These are phyloP conservation scores for Echiichthys vipera DNA, from an alignment of 2,797 vertebrate genomes.

Conservation along the genomic window DNA sequence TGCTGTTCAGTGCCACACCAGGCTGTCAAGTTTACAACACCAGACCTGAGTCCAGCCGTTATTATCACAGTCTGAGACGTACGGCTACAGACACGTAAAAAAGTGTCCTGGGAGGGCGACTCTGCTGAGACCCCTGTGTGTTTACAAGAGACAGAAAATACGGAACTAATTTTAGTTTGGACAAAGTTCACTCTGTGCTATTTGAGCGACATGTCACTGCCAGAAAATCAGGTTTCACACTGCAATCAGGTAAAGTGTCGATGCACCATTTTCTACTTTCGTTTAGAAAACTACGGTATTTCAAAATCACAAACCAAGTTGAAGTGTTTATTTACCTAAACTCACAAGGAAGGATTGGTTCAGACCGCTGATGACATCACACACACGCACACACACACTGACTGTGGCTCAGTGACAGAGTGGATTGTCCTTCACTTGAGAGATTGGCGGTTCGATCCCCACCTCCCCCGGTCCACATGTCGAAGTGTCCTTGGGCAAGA, in stretches of 20 bases:
- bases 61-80: constrained; percentile 35
- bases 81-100: constrained; percentile 40
- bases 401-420: too few species aligned
- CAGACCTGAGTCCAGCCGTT: constrained; percentile 40
- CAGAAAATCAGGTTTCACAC: constrained; percentile 1
- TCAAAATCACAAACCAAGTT: not conserved
- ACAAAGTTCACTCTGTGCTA: too few species aligned
- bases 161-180: constrained; percentile 31
- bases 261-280: not conserved
- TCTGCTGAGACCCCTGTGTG: constrained; percentile 23
- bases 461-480: too few species aligned
- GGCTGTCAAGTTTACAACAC: constrained; percentile 41
- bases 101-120: constrained; percentile 26
- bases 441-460: too few species aligned
- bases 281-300: not conserved
- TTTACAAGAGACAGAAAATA: constrained; percentile 24
- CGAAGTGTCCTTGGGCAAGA: too few species aligned
- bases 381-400: constrained; percentile 1
- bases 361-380: constrained; percentile 19
- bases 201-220: not conserved
- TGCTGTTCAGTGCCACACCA: not conserved
- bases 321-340: not conserved
- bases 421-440: too few species aligned
- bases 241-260: too few species aligned
- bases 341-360: not conserved